Base-by-base conservation (phyloP, 2,113 vertebrate genomes). In the Galeopterus variegatus region DNA sequence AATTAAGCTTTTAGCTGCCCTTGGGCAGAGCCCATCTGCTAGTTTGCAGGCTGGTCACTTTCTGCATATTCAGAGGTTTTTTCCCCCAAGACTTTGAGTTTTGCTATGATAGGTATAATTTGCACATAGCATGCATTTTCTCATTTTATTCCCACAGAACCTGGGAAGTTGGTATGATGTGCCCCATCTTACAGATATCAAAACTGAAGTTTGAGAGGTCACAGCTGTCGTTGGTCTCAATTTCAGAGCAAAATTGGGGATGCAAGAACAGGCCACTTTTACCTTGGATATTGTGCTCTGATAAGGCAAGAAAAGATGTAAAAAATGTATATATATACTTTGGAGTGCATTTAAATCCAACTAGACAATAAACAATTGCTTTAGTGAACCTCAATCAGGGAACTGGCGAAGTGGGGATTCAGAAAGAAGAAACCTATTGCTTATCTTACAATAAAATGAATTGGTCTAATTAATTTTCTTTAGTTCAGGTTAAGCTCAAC, bases 1-100 rank as follows among this genome's bases (percentile, higher is more conserved):
- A 95, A 96, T 82, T 96, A 96, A 97, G 95, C 87, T 96, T 93
- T 92, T 96, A 92, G 93, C 70, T 94, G 95, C 95, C 97, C 93
- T 97, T 97, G 95, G 97, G 95, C 97, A 96, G 58, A 96, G 89
- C 87, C 97, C 96, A 97, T 97, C 96, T 97, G 97, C 96, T 84
- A 87, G 79, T 67, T n/a, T 96, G 48, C 79, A 84, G 76, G 56
- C 90, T 82, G 70, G 73, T 70, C 95, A 82, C 41, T 97, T 95
- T 97, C 90, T 54, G 64, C 31, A 15, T 45, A 31, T 83, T 96
- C 81, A 54, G 70, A 73, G 77, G 18, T 60, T 86, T 18, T 58
- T 19, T 1, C 17, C 23, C 60, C 33, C 26, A 81, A 41, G 54
- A 89, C 62, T 87, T 28, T n/a, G 52, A 81, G 48, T 77, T 84